Evolutionary conservation across 1,140 invertebrate genomes (phyloP).

Genomic region (Brachionus manjavacas): DNA sequence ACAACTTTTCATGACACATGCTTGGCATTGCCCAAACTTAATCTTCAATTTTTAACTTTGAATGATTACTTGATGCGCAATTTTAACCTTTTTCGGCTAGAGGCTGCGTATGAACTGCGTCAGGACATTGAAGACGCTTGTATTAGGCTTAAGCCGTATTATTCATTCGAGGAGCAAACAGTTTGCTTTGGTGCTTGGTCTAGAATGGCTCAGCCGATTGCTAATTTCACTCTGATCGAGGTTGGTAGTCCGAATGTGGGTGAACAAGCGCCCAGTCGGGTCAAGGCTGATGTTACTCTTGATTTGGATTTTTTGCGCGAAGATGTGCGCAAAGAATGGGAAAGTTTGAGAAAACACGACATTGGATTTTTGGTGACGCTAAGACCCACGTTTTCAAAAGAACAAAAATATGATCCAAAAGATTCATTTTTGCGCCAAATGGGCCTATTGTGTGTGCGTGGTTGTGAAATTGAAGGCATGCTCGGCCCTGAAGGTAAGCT

Average conservation of each 20-base stretch:
- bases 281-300: constrained; percentile 87
- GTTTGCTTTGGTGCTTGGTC: constrained; percentile 91
- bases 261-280: constrained; percentile 85
- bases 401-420: constrained; percentile 58
- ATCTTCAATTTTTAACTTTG: constrained; percentile 93
- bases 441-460: constrained; percentile 81
- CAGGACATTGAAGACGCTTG: constrained; percentile 97
- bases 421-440: constrained; percentile 65
- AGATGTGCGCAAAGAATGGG: constrained; percentile 94
- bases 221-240: constrained; percentile 88
- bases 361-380: constrained; percentile 93
- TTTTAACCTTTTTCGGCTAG: constrained; percentile 92
- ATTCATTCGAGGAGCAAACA: constrained; percentile 49
- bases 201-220: constrained; percentile 91
- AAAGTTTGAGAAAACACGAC: constrained; percentile 87
- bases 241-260: constrained; percentile 63
- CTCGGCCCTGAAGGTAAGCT: constrained; percentile 89
- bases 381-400: constrained; percentile 73
- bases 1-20: constrained; percentile 66
- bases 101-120: constrained; percentile 96
- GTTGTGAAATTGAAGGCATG: constrained; percentile 98
- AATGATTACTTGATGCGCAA: constrained; percentile 96
- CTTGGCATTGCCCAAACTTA: constrained; percentile 90
- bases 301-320: constrained; percentile 66
- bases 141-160: constrained; percentile 86